Evolutionary conservation across 2,113 vertebrate genomes (phyloP).

Genomic region (Lanius collurio): DNA sequence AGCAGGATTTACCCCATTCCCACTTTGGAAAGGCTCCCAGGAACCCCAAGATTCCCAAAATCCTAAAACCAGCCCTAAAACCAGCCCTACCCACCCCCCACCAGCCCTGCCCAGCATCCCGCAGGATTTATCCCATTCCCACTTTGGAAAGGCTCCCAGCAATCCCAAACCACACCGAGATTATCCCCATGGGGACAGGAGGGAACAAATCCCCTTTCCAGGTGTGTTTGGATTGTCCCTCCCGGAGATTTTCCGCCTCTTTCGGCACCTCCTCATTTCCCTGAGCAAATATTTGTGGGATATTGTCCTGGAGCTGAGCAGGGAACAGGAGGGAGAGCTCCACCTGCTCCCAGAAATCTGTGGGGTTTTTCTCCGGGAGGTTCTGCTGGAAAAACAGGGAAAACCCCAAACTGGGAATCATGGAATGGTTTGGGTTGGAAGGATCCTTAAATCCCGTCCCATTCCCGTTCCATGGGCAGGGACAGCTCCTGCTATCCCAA

Average conservation of each 20-base stretch:
- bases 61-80: too few relatives aligned
- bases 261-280: slow-evolving; percentile 29
- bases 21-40: background rate
- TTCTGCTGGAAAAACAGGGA: background rate
- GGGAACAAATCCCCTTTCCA: background rate
- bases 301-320: background rate
- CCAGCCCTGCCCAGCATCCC: background rate
- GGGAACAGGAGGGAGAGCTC: background rate
- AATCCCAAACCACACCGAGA: background rate
- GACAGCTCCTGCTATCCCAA: fast-evolving
- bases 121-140: fast-evolving
- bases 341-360: background rate
- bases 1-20: background rate
- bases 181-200: slow-evolving; percentile 18
- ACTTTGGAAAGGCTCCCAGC: fast-evolving
- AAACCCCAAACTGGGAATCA: fast-evolving
- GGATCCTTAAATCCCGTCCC: background rate
- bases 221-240: slow-evolving; percentile 26
- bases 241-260: slow-evolving; percentile 15
- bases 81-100: too few relatives aligned
- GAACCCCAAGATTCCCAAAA: fast-evolving
- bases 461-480: fast-evolving
- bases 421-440: background rate
- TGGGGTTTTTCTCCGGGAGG: fast-evolving
- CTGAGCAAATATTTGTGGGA: slow-evolving; percentile 22